These are phyloP conservation scores for Ia io DNA, from an alignment of 2,113 vertebrate genomes.

Conservation along the genomic window DNA sequence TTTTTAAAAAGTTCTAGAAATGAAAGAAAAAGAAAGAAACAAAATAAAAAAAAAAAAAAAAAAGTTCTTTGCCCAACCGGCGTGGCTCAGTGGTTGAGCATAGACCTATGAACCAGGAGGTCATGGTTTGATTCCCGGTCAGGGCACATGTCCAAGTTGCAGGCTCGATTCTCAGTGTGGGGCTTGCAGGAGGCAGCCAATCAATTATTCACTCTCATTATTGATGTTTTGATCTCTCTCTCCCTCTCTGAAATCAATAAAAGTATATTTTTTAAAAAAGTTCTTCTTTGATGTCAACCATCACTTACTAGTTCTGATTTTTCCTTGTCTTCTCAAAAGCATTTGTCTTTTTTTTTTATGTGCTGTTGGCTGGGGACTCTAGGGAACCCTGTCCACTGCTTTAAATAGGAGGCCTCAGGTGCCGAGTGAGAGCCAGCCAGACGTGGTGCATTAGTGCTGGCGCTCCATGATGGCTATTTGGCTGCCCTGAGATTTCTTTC, in stretches of 20 bases:
- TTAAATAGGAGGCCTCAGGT: neutral
- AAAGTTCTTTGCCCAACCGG: neutral
- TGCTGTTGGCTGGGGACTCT: neutral
- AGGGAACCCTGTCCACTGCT: neutral
- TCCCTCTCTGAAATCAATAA: too few species aligned
- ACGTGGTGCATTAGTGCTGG: neutral
- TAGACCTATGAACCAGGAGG: too few species aligned
- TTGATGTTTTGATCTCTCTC: too few species aligned
- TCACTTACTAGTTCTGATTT: neutral
- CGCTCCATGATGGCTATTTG: accelerated
- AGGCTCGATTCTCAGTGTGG: too few species aligned
- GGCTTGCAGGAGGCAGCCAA: too few species aligned
- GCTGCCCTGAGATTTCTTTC: neutral
- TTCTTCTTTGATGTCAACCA: neutral
- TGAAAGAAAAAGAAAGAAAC: too few species aligned
- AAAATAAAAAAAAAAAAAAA: neutral
- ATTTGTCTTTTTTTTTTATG: neutral
- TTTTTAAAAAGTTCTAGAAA: too few species aligned
- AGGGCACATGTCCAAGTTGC: too few species aligned
- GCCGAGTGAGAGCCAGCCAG: neutral
- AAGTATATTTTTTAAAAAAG: neutral
- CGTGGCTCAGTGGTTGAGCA: too few species aligned
- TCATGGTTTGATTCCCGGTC: too few species aligned
- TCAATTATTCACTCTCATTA: too few species aligned
- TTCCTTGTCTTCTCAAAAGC: slow-evolving; percentile 13